These are phyloP conservation scores for Rhynchopsitta pachyrhyncha DNA, from an alignment of 2,113 vertebrate genomes.

Conservation along the genomic window DNA sequence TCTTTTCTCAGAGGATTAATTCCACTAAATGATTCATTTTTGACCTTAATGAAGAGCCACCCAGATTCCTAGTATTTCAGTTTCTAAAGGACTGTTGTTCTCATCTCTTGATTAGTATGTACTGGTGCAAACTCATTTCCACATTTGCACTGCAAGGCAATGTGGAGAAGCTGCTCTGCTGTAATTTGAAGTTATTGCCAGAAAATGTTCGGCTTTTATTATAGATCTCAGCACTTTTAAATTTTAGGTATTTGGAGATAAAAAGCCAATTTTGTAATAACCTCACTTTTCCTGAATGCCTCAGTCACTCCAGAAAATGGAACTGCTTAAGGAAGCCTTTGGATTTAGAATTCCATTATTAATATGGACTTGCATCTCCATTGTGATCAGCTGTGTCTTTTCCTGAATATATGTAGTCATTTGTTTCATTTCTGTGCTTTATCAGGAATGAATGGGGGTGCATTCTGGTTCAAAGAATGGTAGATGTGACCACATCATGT, in stretches of 20 bases:
- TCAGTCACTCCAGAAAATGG: background rate
- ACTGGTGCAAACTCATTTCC: background rate
- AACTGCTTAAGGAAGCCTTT: background rate
- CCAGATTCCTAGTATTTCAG: background rate
- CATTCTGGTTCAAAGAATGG: background rate
- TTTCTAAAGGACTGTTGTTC: background rate
- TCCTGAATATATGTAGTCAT: background rate
- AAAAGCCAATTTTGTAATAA: background rate
- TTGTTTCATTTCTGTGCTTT: background rate
- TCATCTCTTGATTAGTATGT: background rate
- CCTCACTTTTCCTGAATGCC: background rate
- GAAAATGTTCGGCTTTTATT: background rate
- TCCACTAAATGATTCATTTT: background rate
- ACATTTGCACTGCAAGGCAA: background rate
- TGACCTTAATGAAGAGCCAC: background rate
- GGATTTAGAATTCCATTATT: background rate
- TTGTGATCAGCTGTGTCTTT: background rate
- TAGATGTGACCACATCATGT: background rate
- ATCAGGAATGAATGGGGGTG: background rate
- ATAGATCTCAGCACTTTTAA: background rate
- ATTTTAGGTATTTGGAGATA: background rate
- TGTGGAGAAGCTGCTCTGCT: background rate
- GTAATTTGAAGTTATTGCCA: background rate
- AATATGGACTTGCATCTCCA: background rate
- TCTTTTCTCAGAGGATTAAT: background rate